These are phyloP conservation scores for Thymelicus sylvestris DNA, from an alignment of 2,888 invertebrate genomes.

Conservation along the genomic window DNA sequence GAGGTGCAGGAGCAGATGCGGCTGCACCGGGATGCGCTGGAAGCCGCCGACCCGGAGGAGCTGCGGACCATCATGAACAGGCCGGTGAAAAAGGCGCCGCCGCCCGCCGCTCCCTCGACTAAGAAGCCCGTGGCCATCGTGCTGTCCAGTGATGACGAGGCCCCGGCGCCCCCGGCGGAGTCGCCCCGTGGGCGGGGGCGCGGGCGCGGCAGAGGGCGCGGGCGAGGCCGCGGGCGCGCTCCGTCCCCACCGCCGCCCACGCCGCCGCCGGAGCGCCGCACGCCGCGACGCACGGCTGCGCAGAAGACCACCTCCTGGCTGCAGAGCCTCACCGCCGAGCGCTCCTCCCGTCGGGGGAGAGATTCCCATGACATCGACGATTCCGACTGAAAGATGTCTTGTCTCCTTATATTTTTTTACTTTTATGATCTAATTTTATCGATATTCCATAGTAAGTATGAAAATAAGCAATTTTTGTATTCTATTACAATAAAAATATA, in stretches of 20 bases:
- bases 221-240: slow-evolving; percentile 40
- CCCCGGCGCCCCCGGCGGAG: slow-evolving; percentile 42
- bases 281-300: slow-evolving; percentile 70
- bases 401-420: neutral
- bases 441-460: neutral
- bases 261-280: slow-evolving; percentile 62
- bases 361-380: slow-evolving; percentile 70
- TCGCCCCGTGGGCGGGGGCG: slow-evolving; percentile 43
- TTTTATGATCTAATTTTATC: neutral
- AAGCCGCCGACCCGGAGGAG: slow-evolving; percentile 63
- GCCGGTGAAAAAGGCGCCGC: slow-evolving; percentile 49
- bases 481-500: neutral
- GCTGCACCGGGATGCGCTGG: slow-evolving; percentile 64
- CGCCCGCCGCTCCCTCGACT: slow-evolving; percentile 49
- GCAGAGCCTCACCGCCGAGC: slow-evolving; percentile 56
- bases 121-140: slow-evolving; percentile 59
- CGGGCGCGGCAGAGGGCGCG: slow-evolving; percentile 40
- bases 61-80: slow-evolving; percentile 59
- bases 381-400: slow-evolving; percentile 57
- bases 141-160: slow-evolving; percentile 69
- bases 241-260: slow-evolving; percentile 42
- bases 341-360: slow-evolving; percentile 54
- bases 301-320: slow-evolving; percentile 67
- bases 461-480: slow-evolving; percentile 9
- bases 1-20: slow-evolving; percentile 68